phyloP scores from a whole-genome alignment of 2,797 vertebrate genomes.

The Halcyon smyrnensis region DNA sequence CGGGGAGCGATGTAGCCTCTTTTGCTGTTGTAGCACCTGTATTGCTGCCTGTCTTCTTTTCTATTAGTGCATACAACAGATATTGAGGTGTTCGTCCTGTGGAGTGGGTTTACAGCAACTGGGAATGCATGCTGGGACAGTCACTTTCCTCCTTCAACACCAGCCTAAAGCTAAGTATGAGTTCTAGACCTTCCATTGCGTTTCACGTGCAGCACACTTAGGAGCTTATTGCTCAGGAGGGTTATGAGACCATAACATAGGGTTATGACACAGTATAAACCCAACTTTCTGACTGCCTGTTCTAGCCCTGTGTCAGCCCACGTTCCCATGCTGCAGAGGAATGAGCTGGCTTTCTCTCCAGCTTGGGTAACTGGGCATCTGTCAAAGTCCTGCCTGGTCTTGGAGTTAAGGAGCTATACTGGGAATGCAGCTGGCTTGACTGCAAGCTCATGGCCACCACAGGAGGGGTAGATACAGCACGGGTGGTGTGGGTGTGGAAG shows the following conservation, averaged over 20 bases:
- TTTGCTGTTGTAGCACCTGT: background rate
- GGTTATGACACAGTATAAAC: background rate
- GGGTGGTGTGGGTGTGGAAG: background rate
- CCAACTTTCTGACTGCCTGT: background rate
- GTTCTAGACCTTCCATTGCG: background rate
- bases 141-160: background rate
- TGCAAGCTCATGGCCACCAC: background rate
- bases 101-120: background rate
- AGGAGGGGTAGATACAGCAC: background rate
- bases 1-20: background rate
- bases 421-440: fast-evolving
- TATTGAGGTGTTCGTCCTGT: background rate
- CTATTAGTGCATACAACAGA: background rate
- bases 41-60: background rate
- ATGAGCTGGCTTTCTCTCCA: background rate
- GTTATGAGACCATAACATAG: background rate
- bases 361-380: background rate
- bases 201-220: fast-evolving
- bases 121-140: background rate
- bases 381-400: background rate
- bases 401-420: background rate
- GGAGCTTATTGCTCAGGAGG: background rate
- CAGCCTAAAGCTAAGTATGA: background rate
- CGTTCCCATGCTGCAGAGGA: fast-evolving
- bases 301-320: background rate